Conservation (phyloP, 2,797 vertebrate species). For the Monodelphis domestica region DNA sequence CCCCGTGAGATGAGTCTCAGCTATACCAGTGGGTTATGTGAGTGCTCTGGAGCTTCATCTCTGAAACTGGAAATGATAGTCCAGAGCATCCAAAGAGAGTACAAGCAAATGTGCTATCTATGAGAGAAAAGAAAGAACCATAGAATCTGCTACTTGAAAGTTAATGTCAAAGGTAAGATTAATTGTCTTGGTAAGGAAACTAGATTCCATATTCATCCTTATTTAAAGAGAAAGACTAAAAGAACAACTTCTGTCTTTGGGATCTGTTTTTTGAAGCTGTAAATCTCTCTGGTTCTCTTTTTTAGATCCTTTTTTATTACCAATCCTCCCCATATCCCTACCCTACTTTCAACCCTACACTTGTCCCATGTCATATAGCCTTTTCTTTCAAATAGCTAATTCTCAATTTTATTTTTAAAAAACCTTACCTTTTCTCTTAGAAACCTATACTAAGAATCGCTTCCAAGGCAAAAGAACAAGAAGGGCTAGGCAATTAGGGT, state of each 20-base stretch:
- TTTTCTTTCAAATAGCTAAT: not conserved
- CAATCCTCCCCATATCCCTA: not conserved
- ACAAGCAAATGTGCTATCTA: rapidly evolving
- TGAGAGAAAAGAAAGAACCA: not conserved
- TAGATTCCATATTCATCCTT: not conserved
- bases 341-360: not conserved
- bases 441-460: too few species aligned
- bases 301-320: not conserved
- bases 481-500: too few species aligned
- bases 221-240: not conserved
- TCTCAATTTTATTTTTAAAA: too few species aligned
- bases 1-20: not conserved
- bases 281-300: not conserved
- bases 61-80: not conserved
- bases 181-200: not conserved
- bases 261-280: not conserved
- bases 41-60: not conserved
- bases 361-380: not conserved
- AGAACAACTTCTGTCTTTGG: slow-evolving; percentile 8
- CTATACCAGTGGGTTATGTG: not conserved
- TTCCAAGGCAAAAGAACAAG: too few species aligned
- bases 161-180: not conserved
- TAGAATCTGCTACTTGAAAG: not conserved
- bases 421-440: too few species aligned
- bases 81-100: too few species aligned